Evolutionary conservation across 92 coral and sea anemone species (phyloP).

Genomic region (Pocillopora meandrina): DNA sequence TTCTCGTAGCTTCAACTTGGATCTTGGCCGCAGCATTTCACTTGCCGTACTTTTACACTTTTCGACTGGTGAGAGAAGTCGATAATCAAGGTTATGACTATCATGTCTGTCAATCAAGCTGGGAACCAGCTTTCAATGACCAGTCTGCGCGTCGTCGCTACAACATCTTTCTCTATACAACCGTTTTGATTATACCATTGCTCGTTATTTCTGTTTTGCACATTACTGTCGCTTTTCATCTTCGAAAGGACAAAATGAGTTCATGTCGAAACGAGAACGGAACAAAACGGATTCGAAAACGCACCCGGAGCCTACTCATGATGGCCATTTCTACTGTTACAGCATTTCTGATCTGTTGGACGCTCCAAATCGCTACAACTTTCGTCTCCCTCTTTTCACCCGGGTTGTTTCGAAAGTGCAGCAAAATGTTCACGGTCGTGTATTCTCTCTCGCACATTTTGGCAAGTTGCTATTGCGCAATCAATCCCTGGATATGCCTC

Average conservation of each 20-base stretch:
- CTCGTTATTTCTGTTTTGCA: slow-evolving; percentile 1
- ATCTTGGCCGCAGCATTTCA: slow-evolving; percentile 5
- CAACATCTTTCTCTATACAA: neutral
- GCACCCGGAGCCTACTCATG: slow-evolving; percentile 2
- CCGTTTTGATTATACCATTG: slow-evolving; percentile 17
- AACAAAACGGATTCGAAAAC: neutral
- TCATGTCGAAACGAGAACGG: neutral
- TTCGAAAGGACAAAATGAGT: slow-evolving; percentile 25
- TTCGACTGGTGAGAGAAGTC: neutral
- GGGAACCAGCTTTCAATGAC: neutral
- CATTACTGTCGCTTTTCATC: neutral
- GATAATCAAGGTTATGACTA: neutral
- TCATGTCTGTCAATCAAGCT: neutral
- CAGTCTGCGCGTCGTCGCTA: neutral
- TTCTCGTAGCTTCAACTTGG: slow-evolving; percentile 21
- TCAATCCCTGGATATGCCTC: slow-evolving; percentile 19
- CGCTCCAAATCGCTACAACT: neutral
- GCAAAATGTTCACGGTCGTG: neutral
- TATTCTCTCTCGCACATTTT: neutral
- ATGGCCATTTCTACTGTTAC: slow-evolving; percentile 18
- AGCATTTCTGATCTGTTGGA: slow-evolving; percentile 10
- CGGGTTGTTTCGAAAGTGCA: slow-evolving; percentile 1
- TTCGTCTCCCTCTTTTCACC: neutral
- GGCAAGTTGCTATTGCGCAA: slow-evolving; percentile 16
- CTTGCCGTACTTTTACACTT: slow-evolving; percentile 22